These are phyloP conservation scores for Macrotis lagotis DNA, from an alignment of 2,113 vertebrate genomes.

Conservation along the genomic window DNA sequence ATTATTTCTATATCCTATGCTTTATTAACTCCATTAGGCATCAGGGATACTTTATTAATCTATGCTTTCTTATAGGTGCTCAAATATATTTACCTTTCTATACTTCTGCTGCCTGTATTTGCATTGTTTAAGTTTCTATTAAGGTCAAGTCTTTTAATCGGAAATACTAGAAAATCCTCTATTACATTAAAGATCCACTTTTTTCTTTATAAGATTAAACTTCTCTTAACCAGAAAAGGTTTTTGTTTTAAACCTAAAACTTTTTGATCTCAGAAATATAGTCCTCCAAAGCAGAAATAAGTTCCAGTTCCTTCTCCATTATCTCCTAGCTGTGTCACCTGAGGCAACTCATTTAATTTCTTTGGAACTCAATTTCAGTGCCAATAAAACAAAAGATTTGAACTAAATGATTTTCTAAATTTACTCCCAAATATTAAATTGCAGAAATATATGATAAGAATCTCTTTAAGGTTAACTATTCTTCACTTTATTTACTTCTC, in stretches of 20 bases:
- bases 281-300: not conserved
- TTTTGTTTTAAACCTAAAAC: not conserved
- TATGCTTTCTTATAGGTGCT: not conserved
- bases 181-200: not conserved
- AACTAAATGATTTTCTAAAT: not conserved
- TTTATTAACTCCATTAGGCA: not conserved
- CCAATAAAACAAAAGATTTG: not conserved
- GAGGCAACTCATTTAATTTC: not conserved
- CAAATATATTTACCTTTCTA: not conserved
- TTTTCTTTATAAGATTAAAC: not conserved
- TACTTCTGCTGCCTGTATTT: not conserved
- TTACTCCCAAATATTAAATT: not conserved
- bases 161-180: not conserved
- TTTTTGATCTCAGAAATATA: not conserved
- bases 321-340: not conserved
- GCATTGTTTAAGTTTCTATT: not conserved
- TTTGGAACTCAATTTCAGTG: not conserved
- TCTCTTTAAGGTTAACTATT: not conserved
- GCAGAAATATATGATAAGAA: not conserved
- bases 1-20: not conserved
- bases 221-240: not conserved
- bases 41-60: not conserved
- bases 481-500: not conserved
- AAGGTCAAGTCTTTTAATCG: too few relatives aligned
- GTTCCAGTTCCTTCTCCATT: not conserved